phyloP scores from a whole-genome alignment of 1,140 invertebrate genomes.

The Stratiolaelaps scimitus region DNA sequence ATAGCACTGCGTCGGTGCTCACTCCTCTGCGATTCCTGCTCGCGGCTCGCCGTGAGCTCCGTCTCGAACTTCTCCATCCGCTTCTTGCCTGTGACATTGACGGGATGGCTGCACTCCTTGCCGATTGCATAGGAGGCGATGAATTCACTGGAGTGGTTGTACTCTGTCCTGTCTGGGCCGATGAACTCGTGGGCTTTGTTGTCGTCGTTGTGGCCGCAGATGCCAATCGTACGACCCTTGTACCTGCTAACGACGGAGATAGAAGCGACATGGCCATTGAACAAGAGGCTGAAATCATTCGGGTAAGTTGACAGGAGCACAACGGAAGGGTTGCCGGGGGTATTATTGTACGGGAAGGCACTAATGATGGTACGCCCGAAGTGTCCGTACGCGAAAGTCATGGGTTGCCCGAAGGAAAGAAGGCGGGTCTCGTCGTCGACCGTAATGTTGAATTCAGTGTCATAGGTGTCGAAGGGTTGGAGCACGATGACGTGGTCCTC shows the following conservation, averaged over 20 bases:
- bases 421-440: background rate
- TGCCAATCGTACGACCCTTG: background rate
- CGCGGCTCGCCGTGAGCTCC: background rate
- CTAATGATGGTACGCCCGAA: background rate
- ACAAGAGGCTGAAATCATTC: background rate
- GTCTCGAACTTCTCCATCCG: constrained; percentile 8
- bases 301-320: background rate
- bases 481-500: background rate
- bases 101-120: background rate
- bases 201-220: constrained; percentile 22
- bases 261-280: background rate
- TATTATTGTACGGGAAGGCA: background rate
- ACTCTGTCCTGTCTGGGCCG: constrained; percentile 2
- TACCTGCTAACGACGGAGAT: background rate
- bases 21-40: constrained; percentile 3
- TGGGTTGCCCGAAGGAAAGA: background rate
- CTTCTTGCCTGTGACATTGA: background rate
- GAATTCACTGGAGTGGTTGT: constrained; percentile 7
- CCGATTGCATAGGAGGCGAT: constrained; percentile 10
- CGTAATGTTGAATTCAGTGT: background rate
- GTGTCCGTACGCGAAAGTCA: background rate
- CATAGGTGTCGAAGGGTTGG: background rate
- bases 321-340: background rate
- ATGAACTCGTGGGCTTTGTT: constrained; percentile 8
- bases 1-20: background rate